These are phyloP conservation scores for Etheostoma perlongum DNA, from an alignment of 2,797 vertebrate species.

Conservation along the genomic window DNA sequence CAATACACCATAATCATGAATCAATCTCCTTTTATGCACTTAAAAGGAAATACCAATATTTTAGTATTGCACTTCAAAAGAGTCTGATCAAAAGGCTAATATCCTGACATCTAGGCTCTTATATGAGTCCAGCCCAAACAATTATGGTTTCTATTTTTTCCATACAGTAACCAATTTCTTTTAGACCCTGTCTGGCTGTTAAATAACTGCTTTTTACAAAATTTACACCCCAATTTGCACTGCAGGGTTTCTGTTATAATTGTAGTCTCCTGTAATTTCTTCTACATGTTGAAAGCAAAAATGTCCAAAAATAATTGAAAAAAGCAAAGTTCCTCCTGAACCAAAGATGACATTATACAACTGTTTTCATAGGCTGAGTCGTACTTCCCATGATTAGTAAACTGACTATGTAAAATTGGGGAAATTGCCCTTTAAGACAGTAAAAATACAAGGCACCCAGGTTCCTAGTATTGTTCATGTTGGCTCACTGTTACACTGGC, in stretches of 20 bases:
- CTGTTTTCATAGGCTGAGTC: not conserved
- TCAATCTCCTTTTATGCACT: not conserved
- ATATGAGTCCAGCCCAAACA: not conserved
- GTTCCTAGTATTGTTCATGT: not conserved
- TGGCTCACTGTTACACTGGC: not conserved
- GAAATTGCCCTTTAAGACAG: not conserved
- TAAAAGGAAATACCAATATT: not conserved
- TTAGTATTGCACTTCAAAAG: not conserved
- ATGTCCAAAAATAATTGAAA: not conserved
- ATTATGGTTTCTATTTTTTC: not conserved
- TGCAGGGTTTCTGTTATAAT: not conserved
- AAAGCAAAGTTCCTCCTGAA: not conserved
- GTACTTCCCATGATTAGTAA: not conserved
- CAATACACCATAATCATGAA: not conserved
- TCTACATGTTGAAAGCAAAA: not conserved
- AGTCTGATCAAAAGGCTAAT: not conserved
- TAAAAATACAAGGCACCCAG: constrained; percentile 35
- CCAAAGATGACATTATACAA: not conserved
- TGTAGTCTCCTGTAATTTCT: not conserved
- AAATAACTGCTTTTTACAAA: too few relatives aligned
- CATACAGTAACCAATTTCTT: not conserved
- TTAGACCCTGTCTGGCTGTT: too few relatives aligned
- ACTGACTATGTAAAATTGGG: not conserved
- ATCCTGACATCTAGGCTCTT: not conserved
- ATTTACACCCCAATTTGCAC: not conserved